phyloP scores from a whole-genome alignment of 2,797 vertebrate species.

The Diplodus sargus region DNA sequence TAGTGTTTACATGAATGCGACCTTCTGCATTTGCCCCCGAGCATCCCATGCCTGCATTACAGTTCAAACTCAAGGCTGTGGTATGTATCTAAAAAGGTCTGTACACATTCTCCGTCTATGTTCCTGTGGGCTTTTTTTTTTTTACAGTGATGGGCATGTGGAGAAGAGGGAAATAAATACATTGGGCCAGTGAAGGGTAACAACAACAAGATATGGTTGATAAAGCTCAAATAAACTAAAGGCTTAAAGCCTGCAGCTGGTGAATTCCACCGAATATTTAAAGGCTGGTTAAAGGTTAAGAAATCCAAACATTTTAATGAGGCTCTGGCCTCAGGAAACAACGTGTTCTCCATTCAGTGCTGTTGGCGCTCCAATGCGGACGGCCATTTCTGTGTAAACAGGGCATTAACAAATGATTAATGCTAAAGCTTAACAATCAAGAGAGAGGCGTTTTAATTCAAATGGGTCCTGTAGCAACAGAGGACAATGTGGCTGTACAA shows the following conservation, averaged over 20 bases:
- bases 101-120: conserved; percentile 76
- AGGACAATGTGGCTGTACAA: conserved; percentile 75
- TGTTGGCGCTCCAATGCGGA: conserved; percentile 67
- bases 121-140: conserved; percentile 66
- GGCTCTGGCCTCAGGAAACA: conserved; percentile 66
- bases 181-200: conserved; percentile 70
- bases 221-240: conserved; percentile 78
- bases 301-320: conserved; percentile 73
- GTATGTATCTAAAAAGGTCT: conserved; percentile 56
- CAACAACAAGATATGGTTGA: conserved; percentile 66
- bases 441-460: conserved; percentile 63
- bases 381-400: conserved; percentile 75
- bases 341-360: conserved; percentile 77
- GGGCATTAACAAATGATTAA: conserved; percentile 69
- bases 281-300: conserved; percentile 80
- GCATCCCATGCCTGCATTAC: conserved; percentile 40
- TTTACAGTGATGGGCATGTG: conserved; percentile 70
- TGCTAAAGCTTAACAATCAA: conserved; percentile 77
- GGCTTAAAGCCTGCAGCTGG: conserved; percentile 80
- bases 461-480: conserved; percentile 66
- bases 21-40: conserved; percentile 9
- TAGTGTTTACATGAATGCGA: conserved; percentile 51
- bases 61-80: conserved; percentile 45
- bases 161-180: conserved; percentile 77
- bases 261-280: conserved; percentile 74